A percentile compares a stretch with the other conserved stretches of the same genome.
Conservation (phyloP, 2,113 vertebrate species). For the Seriola rivoliana region DNA sequence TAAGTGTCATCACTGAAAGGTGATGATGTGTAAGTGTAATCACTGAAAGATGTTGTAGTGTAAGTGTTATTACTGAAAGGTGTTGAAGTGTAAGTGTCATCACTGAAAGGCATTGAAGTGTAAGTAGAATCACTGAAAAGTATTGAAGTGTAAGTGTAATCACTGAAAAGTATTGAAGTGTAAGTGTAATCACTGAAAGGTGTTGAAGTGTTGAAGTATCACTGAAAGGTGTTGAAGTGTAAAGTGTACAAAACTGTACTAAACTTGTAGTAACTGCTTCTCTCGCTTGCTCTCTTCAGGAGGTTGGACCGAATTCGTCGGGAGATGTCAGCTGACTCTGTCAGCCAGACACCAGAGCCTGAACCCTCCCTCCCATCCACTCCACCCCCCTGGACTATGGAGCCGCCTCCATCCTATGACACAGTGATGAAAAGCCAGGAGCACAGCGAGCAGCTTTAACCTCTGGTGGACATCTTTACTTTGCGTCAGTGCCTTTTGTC, state of each 20-base stretch:
- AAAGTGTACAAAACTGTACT: background rate
- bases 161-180: background rate
- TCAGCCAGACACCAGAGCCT: constrained; percentile 49
- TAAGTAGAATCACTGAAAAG: no score
- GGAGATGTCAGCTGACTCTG: constrained; percentile 80
- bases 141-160: background rate
- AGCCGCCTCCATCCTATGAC: constrained; percentile 86
- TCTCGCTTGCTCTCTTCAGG: constrained; percentile 58
- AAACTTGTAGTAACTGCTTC: background rate
- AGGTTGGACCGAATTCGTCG: constrained; percentile 86
- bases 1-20: background rate
- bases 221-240: background rate
- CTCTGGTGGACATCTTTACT: background rate
- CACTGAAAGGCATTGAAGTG: background rate
- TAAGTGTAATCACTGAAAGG: background rate
- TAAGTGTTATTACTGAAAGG: no score
- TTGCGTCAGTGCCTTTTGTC: constrained; percentile 49
- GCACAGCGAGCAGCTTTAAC: constrained; percentile 62
- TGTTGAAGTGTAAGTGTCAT: no score
- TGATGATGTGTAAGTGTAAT: background rate
- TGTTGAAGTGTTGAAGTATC: background rate
- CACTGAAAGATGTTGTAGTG: background rate
- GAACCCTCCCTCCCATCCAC: constrained; percentile 75
- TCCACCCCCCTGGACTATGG: constrained; percentile 84
- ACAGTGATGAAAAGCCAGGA: constrained; percentile 86